Percentiles rank a stretch among this genome's conserved stretches.
phyloP scores from a whole-genome alignment of 2,888 invertebrate species.

The Gryllus longicercus region DNA sequence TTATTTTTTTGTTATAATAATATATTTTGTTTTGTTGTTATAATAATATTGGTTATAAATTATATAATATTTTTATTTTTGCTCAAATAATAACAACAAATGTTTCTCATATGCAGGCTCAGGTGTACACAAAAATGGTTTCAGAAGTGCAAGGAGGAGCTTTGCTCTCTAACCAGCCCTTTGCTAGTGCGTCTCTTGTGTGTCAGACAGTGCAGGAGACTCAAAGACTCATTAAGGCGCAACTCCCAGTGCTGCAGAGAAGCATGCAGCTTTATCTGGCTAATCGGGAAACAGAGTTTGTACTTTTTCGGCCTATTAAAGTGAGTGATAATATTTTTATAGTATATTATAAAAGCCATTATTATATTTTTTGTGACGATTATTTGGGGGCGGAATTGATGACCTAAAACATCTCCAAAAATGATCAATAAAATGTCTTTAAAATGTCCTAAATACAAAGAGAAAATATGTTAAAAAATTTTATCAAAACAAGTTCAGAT shows the following conservation, averaged over 20 bases:
- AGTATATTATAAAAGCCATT: constrained; percentile 18
- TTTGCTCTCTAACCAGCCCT: constrained; percentile 31
- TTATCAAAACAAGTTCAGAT: too few species aligned
- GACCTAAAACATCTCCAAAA: too few species aligned
- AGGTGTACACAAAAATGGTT: constrained; percentile 28
- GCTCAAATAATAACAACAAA: constrained; percentile 48
- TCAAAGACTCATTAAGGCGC: constrained; percentile 72
- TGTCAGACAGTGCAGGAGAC: constrained; percentile 71
- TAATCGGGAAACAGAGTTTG: constrained; percentile 95
- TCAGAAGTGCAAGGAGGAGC: constrained; percentile 24
- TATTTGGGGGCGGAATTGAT: too few species aligned
- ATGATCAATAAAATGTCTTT: too few species aligned
- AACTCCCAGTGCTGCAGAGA: constrained; percentile 75
- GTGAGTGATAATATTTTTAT: constrained; percentile 50
- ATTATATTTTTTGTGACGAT: background rate
- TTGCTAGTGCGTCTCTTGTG: constrained; percentile 59
- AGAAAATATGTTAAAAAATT: too few species aligned
- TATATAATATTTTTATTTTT: background rate
- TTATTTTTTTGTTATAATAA: background rate
- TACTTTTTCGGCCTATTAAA: constrained; percentile 89
- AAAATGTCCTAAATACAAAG: too few species aligned
- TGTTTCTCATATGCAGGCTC: constrained; percentile 63
- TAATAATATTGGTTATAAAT: background rate
- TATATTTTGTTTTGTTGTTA: background rate
- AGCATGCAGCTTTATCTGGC: constrained; percentile 94